Evolutionary conservation across 2,797 vertebrate species (phyloP).

Genomic region (Paratrypauchen microcephalus): DNA sequence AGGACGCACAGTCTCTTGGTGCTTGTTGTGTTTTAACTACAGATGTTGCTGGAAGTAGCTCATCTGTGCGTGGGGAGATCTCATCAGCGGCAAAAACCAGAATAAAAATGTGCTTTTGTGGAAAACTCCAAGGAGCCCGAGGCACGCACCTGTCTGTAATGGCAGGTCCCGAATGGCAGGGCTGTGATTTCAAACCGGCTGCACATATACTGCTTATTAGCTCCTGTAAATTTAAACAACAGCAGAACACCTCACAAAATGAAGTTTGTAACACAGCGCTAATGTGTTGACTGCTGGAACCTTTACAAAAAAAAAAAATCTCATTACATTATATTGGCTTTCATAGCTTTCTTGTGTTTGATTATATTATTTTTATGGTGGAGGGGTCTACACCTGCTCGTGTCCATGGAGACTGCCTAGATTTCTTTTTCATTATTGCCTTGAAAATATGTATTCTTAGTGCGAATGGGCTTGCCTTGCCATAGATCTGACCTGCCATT

Average conservation of each 20-base stretch:
- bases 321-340: not conserved
- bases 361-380: not conserved
- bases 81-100: constrained; percentile 2
- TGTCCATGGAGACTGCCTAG: not conserved
- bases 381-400: not conserved
- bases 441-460: too few relatives aligned
- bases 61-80: not conserved
- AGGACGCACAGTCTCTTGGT: constrained; percentile 7
- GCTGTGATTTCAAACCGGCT: constrained; percentile 21
- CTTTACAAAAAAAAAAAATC: not conserved
- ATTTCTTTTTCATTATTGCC: too few relatives aligned
- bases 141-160: constrained; percentile 21
- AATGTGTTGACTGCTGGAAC: not conserved
- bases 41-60: constrained; percentile 12
- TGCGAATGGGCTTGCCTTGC: too few relatives aligned
- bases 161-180: constrained; percentile 14
- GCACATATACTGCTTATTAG: constrained; percentile 16
- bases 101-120: not conserved
- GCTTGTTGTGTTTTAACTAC: constrained; percentile 12
- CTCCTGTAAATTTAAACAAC: constrained; percentile 25
- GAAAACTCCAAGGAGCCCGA: constrained; percentile 8
- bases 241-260: constrained; percentile 24
- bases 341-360: not conserved
- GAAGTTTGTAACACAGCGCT: not conserved
- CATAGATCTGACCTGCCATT: too few relatives aligned